Evolutionary conservation across 2,888 invertebrate species (phyloP).

Genomic region (Sycophila texana): DNA sequence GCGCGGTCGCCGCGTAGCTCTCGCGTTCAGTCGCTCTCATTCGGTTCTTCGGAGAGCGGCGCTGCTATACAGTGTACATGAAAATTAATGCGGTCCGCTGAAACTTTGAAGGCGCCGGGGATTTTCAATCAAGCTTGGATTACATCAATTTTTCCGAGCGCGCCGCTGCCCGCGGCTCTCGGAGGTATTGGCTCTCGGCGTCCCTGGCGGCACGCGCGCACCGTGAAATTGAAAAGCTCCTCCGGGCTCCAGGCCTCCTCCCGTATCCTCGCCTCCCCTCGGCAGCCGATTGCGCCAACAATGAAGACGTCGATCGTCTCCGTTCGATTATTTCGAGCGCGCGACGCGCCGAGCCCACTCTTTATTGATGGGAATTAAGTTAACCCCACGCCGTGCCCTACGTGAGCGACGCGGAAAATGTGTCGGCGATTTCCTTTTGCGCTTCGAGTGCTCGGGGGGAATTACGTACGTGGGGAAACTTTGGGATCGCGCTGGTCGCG

Average conservation of each 20-base stretch:
- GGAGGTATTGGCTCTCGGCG: constrained; percentile 28
- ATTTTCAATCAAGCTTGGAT: constrained; percentile 32
- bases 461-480: no score
- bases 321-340: constrained; percentile 28
- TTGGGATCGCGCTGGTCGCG: no score
- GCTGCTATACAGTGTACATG: not conserved
- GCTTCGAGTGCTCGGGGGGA: not conserved
- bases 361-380: constrained; percentile 21
- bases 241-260: not conserved
- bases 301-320: constrained; percentile 39
- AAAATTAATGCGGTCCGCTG: not conserved
- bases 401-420: not conserved
- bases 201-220: not conserved
- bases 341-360: not conserved
- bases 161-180: constrained; percentile 17
- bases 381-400: not conserved
- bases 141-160: constrained; percentile 31
- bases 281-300: constrained; percentile 8
- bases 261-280: no score
- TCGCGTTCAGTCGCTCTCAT: not conserved
- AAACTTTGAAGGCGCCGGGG: not conserved
- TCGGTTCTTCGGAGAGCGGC: no score
- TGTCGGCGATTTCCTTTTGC: constrained; percentile 11
- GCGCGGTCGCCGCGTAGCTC: constrained; percentile 5
- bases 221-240: constrained; percentile 49